Evolutionary conservation across 2,888 invertebrate genomes (phyloP).

Genomic region (Ophraella communa): DNA sequence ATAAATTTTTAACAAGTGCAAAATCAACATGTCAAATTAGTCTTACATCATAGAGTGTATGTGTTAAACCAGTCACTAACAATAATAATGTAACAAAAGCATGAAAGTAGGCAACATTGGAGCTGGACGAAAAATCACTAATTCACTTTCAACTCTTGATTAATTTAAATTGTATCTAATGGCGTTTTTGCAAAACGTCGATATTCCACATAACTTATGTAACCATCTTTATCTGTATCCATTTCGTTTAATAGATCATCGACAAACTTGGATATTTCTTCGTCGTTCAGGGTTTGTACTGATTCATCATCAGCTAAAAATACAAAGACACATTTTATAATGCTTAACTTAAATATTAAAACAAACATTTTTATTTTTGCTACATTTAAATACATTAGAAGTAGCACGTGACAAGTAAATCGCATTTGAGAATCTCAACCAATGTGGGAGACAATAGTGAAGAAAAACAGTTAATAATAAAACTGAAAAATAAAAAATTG

Average conservation of each 20-base stretch:
- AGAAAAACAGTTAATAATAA: no score
- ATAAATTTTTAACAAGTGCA: no score
- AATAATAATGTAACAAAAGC: no score
- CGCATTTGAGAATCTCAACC: no score
- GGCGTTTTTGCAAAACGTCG: slow-evolving; percentile 39
- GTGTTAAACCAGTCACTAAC: no score
- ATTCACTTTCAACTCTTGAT: background rate
- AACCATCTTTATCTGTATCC: slow-evolving; percentile 78
- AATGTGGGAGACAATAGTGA: no score
- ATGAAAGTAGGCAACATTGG: background rate
- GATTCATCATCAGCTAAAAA: slow-evolving; percentile 51
- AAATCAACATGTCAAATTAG: no score
- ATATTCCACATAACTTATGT: slow-evolving; percentile 71
- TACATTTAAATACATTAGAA: no score
- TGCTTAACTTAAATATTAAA: background rate
- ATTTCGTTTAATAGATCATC: slow-evolving; percentile 71
- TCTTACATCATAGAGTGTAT: no score
- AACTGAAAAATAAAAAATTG: no score
- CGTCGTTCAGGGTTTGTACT: slow-evolving; percentile 59
- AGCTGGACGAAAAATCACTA: background rate
- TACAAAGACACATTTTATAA: background rate
- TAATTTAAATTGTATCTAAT: background rate
- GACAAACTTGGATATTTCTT: slow-evolving; percentile 63
- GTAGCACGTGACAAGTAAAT: no score
- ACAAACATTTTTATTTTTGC: no score